Conservation (phyloP, 2,113 vertebrate species). For the Scolopax mira region DNA sequence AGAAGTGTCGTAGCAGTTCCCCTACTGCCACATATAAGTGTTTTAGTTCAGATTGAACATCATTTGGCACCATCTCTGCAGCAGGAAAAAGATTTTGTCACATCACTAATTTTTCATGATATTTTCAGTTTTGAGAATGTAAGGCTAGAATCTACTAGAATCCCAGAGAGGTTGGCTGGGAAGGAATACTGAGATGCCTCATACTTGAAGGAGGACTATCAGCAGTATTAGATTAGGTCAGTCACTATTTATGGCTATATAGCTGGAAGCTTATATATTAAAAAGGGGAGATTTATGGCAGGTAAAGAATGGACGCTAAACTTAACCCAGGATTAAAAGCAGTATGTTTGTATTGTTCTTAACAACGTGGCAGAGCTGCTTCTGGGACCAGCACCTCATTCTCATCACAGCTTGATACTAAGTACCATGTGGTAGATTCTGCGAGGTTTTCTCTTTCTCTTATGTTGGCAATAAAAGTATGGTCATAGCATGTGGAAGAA, state of each 20-base stretch:
- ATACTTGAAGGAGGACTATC: not conserved
- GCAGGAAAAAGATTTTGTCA: not conserved
- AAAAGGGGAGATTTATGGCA: not conserved
- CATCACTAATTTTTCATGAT: no score
- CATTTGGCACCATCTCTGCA: conserved; percentile 94
- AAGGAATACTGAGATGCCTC: not conserved
- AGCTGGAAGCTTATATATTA: not conserved
- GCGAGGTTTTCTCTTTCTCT: not conserved
- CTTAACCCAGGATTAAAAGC: not conserved
- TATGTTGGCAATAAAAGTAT: not conserved
- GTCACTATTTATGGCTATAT: not conserved
- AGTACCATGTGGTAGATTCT: not conserved
- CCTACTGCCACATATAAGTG: conserved; percentile 93
- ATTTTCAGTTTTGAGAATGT: no score
- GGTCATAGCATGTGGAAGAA: not conserved
- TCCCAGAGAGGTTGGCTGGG: not conserved
- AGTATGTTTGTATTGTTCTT: not conserved
- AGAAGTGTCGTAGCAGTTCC: conserved; percentile 95
- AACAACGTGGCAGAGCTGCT: not conserved
- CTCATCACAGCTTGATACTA: not conserved
- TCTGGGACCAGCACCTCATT: not conserved
- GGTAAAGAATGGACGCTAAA: not conserved
- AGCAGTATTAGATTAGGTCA: not conserved
- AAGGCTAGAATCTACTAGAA: not conserved
- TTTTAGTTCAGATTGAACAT: conserved; percentile 92